Conservation (phyloP, 1,140 invertebrate species). For the Cydia strobilella region DNA sequence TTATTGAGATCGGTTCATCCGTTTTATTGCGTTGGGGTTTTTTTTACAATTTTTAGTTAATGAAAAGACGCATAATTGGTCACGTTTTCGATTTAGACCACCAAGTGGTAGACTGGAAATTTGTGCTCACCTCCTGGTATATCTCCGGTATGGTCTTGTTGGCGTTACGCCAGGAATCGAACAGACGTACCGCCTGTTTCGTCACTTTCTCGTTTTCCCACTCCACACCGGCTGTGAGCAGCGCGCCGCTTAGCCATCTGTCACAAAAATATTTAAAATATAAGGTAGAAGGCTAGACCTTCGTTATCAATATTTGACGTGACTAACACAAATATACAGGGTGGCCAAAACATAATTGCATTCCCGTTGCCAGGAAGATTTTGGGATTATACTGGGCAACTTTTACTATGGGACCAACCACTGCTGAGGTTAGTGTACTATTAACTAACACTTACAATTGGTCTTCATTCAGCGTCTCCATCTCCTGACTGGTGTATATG, state of each 20-base stretch:
- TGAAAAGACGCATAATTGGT: no score
- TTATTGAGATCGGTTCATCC: no score
- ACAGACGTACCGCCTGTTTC: conserved; percentile 57
- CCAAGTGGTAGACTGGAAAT: no score
- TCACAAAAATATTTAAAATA: conserved; percentile 1
- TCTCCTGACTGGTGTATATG: conserved; percentile 45
- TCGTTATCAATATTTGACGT: neutral
- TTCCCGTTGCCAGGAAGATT: no score
- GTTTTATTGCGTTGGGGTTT: no score
- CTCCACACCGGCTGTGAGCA: conserved; percentile 63
- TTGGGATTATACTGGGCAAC: no score
- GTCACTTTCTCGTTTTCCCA: conserved; percentile 64
- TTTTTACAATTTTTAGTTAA: no score
- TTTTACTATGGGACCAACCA: no score
- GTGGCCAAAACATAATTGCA: no score
- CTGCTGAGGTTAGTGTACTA: no score
- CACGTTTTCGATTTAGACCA: no score
- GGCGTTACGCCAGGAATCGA: conserved; percentile 53
- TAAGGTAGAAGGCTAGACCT: no score
- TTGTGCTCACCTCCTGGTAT: conserved; percentile 64
- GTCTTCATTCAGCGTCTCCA: conserved; percentile 55
- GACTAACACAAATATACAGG: neutral
- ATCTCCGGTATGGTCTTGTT: conserved; percentile 66
- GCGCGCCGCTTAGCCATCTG: conserved; percentile 70
- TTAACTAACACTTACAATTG: conserved; percentile 56